Percentiles rank a stretch among this genome's conserved stretches.
phyloP scores from a whole-genome alignment of 2,888 invertebrate species.

The Adelognathus sp. region DNA sequence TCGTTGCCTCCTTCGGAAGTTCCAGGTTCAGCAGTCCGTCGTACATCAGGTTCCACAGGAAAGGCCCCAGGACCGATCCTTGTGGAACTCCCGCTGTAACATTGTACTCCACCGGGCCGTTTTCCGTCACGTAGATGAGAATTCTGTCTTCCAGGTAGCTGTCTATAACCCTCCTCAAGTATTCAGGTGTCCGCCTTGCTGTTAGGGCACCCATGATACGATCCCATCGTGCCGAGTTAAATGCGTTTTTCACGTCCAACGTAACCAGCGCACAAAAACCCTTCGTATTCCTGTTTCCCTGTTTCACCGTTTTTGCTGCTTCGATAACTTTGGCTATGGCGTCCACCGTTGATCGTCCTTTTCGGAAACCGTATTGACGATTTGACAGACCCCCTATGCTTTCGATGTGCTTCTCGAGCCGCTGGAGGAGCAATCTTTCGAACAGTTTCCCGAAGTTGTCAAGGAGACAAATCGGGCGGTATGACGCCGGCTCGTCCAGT shows the following conservation, averaged over 20 bases:
- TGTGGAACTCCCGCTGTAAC: no score
- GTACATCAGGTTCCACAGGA: not conserved
- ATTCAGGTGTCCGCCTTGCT: constrained; percentile 9
- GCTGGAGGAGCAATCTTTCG: constrained; percentile 26
- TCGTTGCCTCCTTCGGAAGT: no score
- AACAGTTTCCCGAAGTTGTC: constrained; percentile 48
- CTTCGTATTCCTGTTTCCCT: not conserved
- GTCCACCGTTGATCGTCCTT: constrained; percentile 36
- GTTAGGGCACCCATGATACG: constrained; percentile 5
- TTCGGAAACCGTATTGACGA: constrained; percentile 46
- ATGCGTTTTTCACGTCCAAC: constrained; percentile 39
- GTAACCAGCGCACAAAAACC: constrained; percentile 20
- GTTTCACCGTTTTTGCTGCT: not conserved
- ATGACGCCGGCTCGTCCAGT: constrained; percentile 43
- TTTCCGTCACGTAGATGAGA: constrained; percentile 5
- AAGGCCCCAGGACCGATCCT: no score
- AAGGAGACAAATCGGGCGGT: constrained; percentile 36
- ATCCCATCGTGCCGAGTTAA: constrained; percentile 21
- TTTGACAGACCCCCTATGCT: not conserved
- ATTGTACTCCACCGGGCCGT: not conserved
- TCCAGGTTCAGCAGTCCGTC: not conserved
- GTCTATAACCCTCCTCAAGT: not conserved
- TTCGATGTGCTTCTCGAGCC: constrained; percentile 28
- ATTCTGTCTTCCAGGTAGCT: constrained; percentile 13
- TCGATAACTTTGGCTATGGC: constrained; percentile 18